phyloP scores from a whole-genome alignment of 2,797 vertebrate genomes.

The Threskiornis aethiopicus region DNA sequence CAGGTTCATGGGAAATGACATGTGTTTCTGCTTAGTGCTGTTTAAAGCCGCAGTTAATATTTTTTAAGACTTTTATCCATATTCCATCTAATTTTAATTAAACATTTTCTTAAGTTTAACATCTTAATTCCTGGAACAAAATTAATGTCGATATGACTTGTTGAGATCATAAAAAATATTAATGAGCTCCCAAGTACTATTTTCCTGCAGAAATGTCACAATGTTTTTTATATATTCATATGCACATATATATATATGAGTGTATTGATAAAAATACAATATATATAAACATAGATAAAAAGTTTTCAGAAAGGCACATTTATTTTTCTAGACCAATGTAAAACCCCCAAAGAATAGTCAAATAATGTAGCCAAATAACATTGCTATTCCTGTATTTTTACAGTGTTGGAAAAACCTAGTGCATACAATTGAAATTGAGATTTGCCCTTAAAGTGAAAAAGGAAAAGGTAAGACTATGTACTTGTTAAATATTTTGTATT shows the following conservation, averaged over 20 bases:
- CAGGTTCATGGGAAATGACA: neutral
- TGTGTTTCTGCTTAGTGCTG: neutral
- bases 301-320: neutral
- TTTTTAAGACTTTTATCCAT: neutral
- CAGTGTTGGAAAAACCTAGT: neutral
- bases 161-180: neutral
- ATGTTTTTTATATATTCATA: neutral
- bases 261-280: neutral
- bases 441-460: neutral
- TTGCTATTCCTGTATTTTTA: neutral
- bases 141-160: neutral
- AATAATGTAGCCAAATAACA: neutral
- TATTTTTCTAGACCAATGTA: neutral
- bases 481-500: neutral
- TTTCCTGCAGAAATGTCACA: neutral
- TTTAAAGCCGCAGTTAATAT: neutral
- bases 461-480: neutral
- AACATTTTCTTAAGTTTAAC: neutral
- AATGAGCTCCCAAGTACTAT: neutral
- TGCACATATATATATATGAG: accelerated
- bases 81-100: neutral
- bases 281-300: neutral
- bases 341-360: neutral
- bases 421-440: neutral
- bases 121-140: neutral